Conservation (phyloP, 2,888 invertebrate genomes). For the Netelia virgata region DNA sequence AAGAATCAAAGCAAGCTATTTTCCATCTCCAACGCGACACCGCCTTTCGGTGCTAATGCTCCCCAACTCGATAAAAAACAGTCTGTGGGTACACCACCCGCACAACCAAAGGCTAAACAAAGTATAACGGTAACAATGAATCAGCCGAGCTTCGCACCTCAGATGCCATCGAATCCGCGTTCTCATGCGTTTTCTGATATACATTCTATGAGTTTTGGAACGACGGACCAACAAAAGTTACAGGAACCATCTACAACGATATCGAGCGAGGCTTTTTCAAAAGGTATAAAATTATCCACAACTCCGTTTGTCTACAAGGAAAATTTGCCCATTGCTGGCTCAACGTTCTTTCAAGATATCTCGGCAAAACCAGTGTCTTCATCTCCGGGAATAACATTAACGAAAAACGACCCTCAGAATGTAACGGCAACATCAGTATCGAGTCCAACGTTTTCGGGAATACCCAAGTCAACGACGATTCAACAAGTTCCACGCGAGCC, state of each 20-base stretch:
- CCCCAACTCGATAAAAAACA: constrained; percentile 71
- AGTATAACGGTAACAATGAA: constrained; percentile 65
- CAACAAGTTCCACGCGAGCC: constrained; percentile 52
- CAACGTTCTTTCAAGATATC: constrained; percentile 50
- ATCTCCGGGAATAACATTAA: constrained; percentile 5
- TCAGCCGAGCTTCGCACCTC: constrained; percentile 42
- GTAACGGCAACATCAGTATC: constrained; percentile 16
- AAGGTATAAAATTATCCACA: constrained; percentile 38
- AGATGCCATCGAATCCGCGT: constrained; percentile 60
- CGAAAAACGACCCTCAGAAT: constrained; percentile 31
- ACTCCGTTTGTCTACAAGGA: constrained; percentile 15
- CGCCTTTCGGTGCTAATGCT: constrained; percentile 65
- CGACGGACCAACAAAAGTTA: constrained; percentile 59
- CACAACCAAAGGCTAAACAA: constrained; percentile 64
- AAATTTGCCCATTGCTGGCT: constrained; percentile 45
- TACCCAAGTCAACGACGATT: constrained; percentile 38
- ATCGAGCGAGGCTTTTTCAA: constrained; percentile 39
- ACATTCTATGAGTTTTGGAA: constrained; percentile 71
- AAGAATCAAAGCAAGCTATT: constrained; percentile 64
- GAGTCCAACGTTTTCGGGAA: constrained; percentile 23
- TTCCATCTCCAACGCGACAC: constrained; percentile 44
- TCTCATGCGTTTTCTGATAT: constrained; percentile 69
- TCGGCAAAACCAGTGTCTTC: constrained; percentile 19
- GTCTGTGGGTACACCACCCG: constrained; percentile 15
- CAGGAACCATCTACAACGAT: constrained; percentile 50